Evolutionary conservation across 2,113 vertebrate species (phyloP).

Genomic region (Hydrochoerus hydrochaeris): DNA sequence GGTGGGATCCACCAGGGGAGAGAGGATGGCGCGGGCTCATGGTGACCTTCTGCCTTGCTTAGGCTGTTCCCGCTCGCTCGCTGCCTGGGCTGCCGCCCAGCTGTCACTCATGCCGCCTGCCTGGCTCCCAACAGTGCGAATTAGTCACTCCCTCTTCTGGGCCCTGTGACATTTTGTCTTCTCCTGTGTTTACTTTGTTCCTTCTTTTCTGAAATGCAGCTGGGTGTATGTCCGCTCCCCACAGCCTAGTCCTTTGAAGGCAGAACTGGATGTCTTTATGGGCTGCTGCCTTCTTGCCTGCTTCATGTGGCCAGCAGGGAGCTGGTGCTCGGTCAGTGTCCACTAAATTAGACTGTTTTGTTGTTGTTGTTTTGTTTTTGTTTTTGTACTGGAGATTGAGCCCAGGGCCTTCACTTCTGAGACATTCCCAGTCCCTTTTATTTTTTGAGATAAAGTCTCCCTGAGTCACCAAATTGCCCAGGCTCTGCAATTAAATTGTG

Average conservation of each 20-base stretch:
- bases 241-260: neutral
- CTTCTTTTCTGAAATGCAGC: constrained; percentile 33
- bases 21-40: neutral
- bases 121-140: neutral
- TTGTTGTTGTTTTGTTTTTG: neutral
- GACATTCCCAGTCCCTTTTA: neutral
- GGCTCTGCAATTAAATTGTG: neutral
- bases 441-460: neutral
- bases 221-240: neutral
- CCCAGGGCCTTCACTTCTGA: neutral
- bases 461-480: neutral
- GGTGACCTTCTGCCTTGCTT: neutral
- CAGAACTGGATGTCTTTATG: neutral
- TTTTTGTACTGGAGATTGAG: neutral
- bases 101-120: constrained; percentile 34
- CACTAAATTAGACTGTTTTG: neutral
- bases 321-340: neutral
- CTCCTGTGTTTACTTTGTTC: constrained; percentile 57
- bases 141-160: constrained; percentile 41
- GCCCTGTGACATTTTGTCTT: constrained; percentile 54
- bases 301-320: neutral
- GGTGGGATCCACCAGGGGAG: neutral
- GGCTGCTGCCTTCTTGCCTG: neutral
- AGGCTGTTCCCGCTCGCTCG: neutral
- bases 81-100: constrained; percentile 18